A percentile compares a stretch with the other conserved stretches of the same genome.
Evolutionary conservation across 2,113 vertebrate genomes (phyloP).

Genomic region (Oryzias celebensis): DNA sequence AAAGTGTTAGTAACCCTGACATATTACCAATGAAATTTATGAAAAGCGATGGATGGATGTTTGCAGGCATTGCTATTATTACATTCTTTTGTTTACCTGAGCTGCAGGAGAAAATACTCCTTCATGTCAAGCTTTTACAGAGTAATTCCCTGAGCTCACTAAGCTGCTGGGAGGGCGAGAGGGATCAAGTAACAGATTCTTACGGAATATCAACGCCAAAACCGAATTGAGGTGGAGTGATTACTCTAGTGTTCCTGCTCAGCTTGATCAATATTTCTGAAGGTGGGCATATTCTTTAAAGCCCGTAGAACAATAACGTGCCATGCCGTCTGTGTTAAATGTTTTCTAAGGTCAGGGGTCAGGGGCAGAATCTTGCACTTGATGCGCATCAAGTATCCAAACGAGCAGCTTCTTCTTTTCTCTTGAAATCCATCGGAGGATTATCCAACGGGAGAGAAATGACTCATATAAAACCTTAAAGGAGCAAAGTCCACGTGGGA

Average conservation of each 20-base stretch:
- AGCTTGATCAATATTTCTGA: conserved; percentile 59
- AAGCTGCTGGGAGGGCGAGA: conserved; percentile 33
- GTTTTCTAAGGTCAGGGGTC: conserved; percentile 23
- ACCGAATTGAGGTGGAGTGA: conserved; percentile 33
- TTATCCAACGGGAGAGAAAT: conserved; percentile 19
- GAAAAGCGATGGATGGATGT: conserved; percentile 38
- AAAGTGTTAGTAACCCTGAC: conserved; percentile 53
- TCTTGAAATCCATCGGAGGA: conserved; percentile 6
- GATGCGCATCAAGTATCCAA: conserved; percentile 2
- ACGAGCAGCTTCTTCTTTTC: not conserved
- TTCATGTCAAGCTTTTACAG: conserved; percentile 51
- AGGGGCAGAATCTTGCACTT: conserved; percentile 13
- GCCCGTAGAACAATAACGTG: conserved; percentile 50
- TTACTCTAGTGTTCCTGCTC: conserved; percentile 18
- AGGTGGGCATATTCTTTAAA: conserved; percentile 45
- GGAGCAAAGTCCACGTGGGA: conserved; percentile 10
- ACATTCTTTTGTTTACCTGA: conserved; percentile 51
- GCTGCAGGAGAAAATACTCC: conserved; percentile 42
- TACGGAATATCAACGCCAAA: conserved; percentile 52
- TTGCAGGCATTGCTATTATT: conserved; percentile 49
- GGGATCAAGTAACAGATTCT: conserved; percentile 51
- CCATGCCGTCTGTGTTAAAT: conserved; percentile 38
- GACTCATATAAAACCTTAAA: conserved; percentile 21
- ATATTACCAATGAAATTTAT: conserved; percentile 63
- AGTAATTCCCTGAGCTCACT: conserved; percentile 58